Conservation (phyloP, 2,113 vertebrate species). For the Pogonocichla stellata region DNA sequence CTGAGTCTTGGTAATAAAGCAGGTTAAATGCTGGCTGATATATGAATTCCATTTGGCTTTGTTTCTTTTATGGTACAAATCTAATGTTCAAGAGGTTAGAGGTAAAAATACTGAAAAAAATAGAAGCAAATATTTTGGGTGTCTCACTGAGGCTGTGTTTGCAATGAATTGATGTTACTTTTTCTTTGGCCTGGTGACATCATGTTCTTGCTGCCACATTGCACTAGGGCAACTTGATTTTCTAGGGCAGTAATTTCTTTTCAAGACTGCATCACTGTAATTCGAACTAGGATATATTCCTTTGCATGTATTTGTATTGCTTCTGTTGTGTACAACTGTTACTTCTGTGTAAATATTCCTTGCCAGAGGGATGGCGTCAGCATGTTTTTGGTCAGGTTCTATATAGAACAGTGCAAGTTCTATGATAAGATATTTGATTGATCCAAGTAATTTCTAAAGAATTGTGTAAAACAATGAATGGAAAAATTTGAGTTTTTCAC, state of each 20-base stretch:
- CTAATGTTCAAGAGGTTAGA: background rate
- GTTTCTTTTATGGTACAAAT: background rate
- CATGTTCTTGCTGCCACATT: background rate
- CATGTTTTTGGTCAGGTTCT: slow-evolving; percentile 46
- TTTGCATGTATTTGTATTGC: background rate
- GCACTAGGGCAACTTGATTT: background rate
- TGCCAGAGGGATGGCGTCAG: slow-evolving; percentile 23
- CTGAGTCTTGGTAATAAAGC: background rate
- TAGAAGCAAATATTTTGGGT: background rate
- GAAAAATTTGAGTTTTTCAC: slow-evolving; percentile 38
- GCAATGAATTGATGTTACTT: background rate
- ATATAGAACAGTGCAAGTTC: slow-evolving; percentile 33
- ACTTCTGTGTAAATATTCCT: background rate
- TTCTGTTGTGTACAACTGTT: background rate
- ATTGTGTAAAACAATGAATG: slow-evolving; percentile 42
- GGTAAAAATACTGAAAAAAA: background rate
- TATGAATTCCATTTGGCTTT: background rate
- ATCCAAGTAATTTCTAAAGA: slow-evolving; percentile 62
- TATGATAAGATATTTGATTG: slow-evolving; percentile 36
- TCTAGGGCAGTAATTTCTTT: background rate
- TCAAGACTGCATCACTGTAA: background rate
- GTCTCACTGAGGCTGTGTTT: background rate
- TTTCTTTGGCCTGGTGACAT: background rate
- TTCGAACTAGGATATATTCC: background rate
- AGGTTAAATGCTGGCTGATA: background rate